Conservation (phyloP, 2,113 vertebrate genomes). For the Hemibagrus wyckioides region DNA sequence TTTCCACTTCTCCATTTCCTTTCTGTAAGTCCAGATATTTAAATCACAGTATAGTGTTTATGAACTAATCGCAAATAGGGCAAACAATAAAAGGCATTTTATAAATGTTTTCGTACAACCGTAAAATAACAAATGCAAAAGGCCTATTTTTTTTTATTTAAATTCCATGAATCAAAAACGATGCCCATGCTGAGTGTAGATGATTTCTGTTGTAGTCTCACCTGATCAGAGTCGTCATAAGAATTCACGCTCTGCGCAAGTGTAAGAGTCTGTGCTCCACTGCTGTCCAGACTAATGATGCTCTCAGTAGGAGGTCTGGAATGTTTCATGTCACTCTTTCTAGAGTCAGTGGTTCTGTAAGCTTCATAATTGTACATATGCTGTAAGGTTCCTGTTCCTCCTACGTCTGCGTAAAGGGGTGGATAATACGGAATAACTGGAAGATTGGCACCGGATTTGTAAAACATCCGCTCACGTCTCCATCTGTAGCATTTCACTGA, state of each 20-base stretch:
- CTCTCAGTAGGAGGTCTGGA: slow-evolving; percentile 15
- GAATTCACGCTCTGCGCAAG: slow-evolving; percentile 5
- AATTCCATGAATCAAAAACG: no score
- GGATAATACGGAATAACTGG: slow-evolving; percentile 60
- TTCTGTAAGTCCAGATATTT: no score
- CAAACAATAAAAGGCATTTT: no score
- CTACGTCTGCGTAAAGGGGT: slow-evolving; percentile 56
- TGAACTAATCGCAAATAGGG: no score
- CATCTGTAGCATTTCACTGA: slow-evolving; percentile 60
- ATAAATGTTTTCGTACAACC: no score
- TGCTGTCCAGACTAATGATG: no score
- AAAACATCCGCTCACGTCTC: slow-evolving; percentile 51
- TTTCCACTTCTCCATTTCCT: no score
- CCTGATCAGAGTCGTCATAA: slow-evolving; percentile 5
- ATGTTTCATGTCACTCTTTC: slow-evolving; percentile 55
- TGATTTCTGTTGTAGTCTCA: slow-evolving; percentile 31
- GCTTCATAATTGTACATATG: slow-evolving; percentile 56
- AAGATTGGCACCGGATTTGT: slow-evolving; percentile 51
- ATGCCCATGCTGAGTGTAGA: no score
- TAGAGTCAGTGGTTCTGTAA: slow-evolving; percentile 55
- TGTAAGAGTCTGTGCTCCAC: no score
- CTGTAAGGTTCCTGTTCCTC: slow-evolving; percentile 56
- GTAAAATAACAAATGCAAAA: no score
- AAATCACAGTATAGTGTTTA: no score
- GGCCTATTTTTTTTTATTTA: no score